These are phyloP conservation scores for Rissa tridactyla DNA, from an alignment of 2,113 vertebrate genomes.

Conservation along the genomic window DNA sequence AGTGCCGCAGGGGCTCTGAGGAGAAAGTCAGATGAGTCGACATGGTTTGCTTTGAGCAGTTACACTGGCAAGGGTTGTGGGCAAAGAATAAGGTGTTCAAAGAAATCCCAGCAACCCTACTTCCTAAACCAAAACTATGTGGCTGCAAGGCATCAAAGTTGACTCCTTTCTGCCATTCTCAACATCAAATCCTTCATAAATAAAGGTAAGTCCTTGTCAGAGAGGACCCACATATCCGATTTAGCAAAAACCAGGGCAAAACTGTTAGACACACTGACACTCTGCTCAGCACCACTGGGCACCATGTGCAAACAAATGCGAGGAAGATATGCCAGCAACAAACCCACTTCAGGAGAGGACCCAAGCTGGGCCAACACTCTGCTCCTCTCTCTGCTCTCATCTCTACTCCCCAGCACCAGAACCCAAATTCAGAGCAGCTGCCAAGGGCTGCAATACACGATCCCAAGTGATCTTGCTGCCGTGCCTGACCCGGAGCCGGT, in stretches of 20 bases:
- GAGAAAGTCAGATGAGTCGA: not conserved
- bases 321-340: not conserved
- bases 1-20: not conserved
- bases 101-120: not conserved
- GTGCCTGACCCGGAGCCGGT: not conserved
- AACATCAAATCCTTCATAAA: not conserved
- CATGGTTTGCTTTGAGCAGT: not conserved
- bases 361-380: not conserved
- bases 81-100: not conserved
- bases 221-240: not conserved
- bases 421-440: not conserved
- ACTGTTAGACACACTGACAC: not conserved
- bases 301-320: not conserved
- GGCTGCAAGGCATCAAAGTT: not conserved
- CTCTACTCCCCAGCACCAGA: not conserved
- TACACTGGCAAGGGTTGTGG: not conserved
- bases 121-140: not conserved
- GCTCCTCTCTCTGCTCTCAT: not conserved
- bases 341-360: not conserved
- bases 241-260: not conserved
- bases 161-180: not conserved
- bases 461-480: not conserved
- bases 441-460: not conserved
- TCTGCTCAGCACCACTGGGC: not conserved
- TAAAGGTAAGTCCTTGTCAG: not conserved